Evolutionary conservation across 2,113 vertebrate genomes (phyloP), one percentile per base, ranked within the genome.

Genomic region (Tapirus terrestris): DNA sequence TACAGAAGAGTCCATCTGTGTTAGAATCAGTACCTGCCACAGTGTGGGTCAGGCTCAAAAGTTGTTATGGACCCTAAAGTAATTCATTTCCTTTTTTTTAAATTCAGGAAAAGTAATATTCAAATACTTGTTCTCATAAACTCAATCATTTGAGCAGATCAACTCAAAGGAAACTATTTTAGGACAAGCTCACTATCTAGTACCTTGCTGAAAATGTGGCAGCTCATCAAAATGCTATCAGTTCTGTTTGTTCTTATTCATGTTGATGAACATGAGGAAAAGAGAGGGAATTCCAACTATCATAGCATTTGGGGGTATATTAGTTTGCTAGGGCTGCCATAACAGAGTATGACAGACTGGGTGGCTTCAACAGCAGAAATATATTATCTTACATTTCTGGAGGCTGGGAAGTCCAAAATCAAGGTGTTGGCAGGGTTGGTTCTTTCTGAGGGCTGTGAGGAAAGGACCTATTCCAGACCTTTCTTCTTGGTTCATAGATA

Each of bases 1-100:
- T 31, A 14, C 1, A 4, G 58, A 43, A 43, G 56, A 27, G 5
- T 13, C 31, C 4, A 0, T 36, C 36, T 60, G 0, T 25, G 33
- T 63, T 8, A 81, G 73, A 70, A 39, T 75, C 84, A n/a, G 87
- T 23, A 60, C 79, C 87, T 65, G 43, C 53, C 3, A 18, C 51
- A 0, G 29, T 7, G 39, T 23, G 23, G 27, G 23, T 25, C 83
- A 27, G 25, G 51, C 85, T 51, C 67, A 27, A 61, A 83, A n/a
- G 58, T 51, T 60, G 43, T 53, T 33, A 56, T 4, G 3, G 76
- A 39, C 21, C 33, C 48, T 63, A 12, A 61, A 29, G 25, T 18
- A 63, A 94, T 18, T 63, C 16, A 8, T 83, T 58, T 36, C 39
- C 58, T 31, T 60, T 60, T 16, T 23, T 90, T 93, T 58, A 43